Conservation (phyloP, 2,113 vertebrate species). For the Parus major region DNA sequence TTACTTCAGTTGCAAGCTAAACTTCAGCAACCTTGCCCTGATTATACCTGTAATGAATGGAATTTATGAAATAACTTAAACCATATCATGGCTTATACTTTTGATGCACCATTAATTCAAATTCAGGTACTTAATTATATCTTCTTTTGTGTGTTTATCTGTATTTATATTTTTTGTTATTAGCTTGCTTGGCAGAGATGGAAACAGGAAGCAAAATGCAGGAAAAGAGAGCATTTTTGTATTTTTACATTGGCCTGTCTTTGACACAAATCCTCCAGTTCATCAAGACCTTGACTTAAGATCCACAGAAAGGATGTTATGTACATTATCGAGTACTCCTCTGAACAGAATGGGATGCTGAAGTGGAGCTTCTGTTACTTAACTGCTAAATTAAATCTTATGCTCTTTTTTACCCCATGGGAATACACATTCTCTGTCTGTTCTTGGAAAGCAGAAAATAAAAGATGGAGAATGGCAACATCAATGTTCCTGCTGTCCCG, state of each 20-base stretch:
- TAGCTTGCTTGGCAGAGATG: not conserved
- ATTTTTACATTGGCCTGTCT: not conserved
- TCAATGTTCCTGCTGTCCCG: not conserved
- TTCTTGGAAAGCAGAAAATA: not conserved
- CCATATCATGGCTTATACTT: not conserved
- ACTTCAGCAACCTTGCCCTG: not conserved
- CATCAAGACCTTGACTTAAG: not conserved
- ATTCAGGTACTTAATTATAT: not conserved
- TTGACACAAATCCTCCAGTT: not conserved
- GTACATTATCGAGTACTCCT: not conserved
- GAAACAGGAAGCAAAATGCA: not conserved
- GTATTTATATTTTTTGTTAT: not conserved
- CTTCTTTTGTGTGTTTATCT: not conserved
- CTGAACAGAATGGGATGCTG: not conserved
- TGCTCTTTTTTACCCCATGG: fast-evolving
- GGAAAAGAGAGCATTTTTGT: not conserved
- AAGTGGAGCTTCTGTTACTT: not conserved
- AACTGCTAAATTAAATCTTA: not conserved
- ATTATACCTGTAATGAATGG: fast-evolving
- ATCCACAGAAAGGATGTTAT: not conserved
- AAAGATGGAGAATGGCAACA: not conserved
- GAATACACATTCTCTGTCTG: not conserved
- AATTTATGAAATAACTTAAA: not conserved
- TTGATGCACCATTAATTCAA: not conserved
- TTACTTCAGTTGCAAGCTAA: not conserved